Base-by-base conservation (phyloP, 2,113 vertebrate genomes). In the Butorides virescens region DNA sequence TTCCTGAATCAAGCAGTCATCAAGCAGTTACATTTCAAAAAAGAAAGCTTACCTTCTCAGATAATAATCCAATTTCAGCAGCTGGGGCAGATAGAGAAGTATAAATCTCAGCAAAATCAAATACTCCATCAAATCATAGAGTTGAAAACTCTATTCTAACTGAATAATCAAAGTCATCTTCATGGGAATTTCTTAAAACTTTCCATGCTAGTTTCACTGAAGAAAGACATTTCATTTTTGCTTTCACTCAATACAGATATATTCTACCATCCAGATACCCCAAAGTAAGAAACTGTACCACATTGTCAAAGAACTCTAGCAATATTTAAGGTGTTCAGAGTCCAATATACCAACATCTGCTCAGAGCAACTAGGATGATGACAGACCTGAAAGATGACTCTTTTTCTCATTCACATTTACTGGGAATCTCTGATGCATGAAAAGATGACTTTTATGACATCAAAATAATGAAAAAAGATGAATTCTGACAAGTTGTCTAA, bases 401-500 rank as follows among this genome's bases (percentile, higher is more conserved):
- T 82, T 86, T 76, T 56, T 50, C 58, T 86, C 36, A 68, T 74
- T 21, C 39, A 42, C 53, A 32, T 65, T 37, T 73, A 22, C 59
- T 86, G 55, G n/a, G 67, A 90, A 67, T 66, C 15, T 55, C 77
- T 55, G 42, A 50, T 44, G 47, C 55, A 84, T 80, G 63, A 90
- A 86, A 88, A 7, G 13, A 50, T 39, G 47, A 91, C 37, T 84
- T 90, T 59, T 56, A 44, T 74, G 76, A 63, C 47, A 86, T 74
- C 47, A 91, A 93, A 93, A 86, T 92, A 81, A 88, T 89, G 79
- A 80, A 86, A 88, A 94, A 92, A 58, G 3, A 90, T 70, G 9
- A 76, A 80, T 44, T 90, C 58, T 77, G 67, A 77, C 75, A 88
- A 79, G 49, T 32, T 56, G 56, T 71, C 71, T 65, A 56, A 61